Percentiles rank a stretch among this genome's conserved stretches.
These are phyloP conservation scores for Phalacrocorax brasilianus DNA, from an alignment of 2,113 vertebrate genomes.

Conservation along the genomic window DNA sequence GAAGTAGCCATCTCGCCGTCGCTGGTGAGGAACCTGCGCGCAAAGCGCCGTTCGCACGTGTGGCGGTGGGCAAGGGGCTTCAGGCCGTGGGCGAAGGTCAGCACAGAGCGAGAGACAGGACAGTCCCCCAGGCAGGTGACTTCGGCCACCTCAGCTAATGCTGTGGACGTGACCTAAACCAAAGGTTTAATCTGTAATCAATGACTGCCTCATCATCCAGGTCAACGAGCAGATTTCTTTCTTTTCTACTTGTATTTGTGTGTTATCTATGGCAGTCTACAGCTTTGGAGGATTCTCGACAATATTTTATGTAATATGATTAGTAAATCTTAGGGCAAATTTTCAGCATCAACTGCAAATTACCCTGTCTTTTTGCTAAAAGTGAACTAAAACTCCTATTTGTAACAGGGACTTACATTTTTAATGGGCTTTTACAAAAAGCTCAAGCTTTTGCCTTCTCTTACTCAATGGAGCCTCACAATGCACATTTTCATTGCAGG, in stretches of 20 bases:
- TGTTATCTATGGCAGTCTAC: fast-evolving
- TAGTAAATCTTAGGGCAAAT: background rate
- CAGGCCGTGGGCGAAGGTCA: background rate
- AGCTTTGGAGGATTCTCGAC: background rate
- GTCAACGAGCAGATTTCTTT: background rate
- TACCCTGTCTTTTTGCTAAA: background rate
- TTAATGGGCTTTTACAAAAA: background rate
- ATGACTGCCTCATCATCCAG: background rate
- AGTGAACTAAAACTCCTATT: background rate
- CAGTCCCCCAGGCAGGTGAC: no score
- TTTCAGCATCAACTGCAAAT: background rate
- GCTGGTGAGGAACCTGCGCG: background rate
- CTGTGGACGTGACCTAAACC: background rate
- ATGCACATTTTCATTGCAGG: background rate
- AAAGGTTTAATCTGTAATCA: background rate
- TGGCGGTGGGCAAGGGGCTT: background rate
- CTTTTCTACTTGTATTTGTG: background rate
- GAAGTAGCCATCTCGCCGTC: fast-evolving
- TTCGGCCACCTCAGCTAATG: background rate
- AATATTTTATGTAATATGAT: background rate
- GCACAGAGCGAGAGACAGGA: background rate
- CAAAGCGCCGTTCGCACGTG: fast-evolving
- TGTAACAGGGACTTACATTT: background rate
- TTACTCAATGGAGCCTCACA: background rate
- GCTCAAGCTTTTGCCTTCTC: background rate